Base-by-base conservation (phyloP, 2,888 invertebrate species). In the Pristionchus japonicus region DNA sequence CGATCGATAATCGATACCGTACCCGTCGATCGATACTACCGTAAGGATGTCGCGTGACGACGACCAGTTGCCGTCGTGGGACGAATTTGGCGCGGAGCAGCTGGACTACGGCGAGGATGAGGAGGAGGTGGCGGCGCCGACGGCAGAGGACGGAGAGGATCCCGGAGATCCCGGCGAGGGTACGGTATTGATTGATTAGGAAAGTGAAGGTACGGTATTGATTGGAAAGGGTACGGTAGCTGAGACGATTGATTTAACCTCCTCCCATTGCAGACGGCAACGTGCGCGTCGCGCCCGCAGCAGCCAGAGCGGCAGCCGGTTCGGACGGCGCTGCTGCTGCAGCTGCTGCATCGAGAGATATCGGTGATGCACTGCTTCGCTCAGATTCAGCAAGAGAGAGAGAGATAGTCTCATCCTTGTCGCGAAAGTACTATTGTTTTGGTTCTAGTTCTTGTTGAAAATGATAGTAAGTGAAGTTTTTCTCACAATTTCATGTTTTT, bases 101-200 rank as follows among this genome's bases (percentile, higher is more conserved):
- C 23, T 89, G 70, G 89, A 90, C 77, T 90, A 90, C 74, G 88
- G 64, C 6, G 89, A 89, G 61, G 88, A 89, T 20, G 80, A 80
- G 80, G 82, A 83, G 52, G 31, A 47, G 82, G 49, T 34, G 31
- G 64, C n/a, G 1, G 85, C 49, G 3, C 70, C 34, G 1, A 70
- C 86, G 23, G 70, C 31, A 20, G 86, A 86, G 34, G 86, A 86
- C 34, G 70, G 47, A 20, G 86, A 86, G 34, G 86, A 86, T n/a
- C 86, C 86, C 3, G 86, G 86, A 34, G 86, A 86, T 49, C 86
- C 86, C 31, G 70, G 47, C 31, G 86, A 70, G 20, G 86, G 86
- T 86, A 49, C 85, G 57, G 64, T 85, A 64, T n/a, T n/a, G n/a
- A n/a, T n/a, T n/a, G n/a, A n/a, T n/a, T n/a, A n/a, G n/a, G n/a